phyloP scores from a whole-genome alignment of 2,113 vertebrate species.

The Cyanoramphus novaezelandiae region DNA sequence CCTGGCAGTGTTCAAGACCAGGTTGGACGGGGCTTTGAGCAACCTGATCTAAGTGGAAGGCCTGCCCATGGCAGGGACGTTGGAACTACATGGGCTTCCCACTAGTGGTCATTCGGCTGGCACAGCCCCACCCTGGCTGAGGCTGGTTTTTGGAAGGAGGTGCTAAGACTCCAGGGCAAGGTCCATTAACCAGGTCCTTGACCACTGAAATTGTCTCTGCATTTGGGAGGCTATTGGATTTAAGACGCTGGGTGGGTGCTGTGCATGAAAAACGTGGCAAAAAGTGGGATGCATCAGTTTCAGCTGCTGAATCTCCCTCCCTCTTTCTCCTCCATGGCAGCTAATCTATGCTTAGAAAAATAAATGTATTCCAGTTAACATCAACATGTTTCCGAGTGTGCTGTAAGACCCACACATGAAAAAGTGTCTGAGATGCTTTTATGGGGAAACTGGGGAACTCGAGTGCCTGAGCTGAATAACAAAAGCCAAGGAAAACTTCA shows the following conservation, averaged over 20 bases:
- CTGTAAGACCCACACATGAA: not conserved
- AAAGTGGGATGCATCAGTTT: rapidly evolving
- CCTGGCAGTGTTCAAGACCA: not conserved
- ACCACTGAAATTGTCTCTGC: not conserved
- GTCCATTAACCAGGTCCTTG: not conserved
- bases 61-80: not conserved
- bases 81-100: not conserved
- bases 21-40: rapidly evolving
- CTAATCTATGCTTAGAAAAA: not conserved
- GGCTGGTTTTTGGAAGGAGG: not conserved
- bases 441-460: not conserved
- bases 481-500: not conserved
- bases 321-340: not conserved
- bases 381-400: not conserved
- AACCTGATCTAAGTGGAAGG: rapidly evolving
- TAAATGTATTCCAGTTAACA: not conserved
- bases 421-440: not conserved
- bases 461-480: not conserved
- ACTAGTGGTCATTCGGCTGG: not conserved
- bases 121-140: not conserved
- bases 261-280: too few species aligned
- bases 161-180: not conserved
- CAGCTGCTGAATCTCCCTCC: not conserved
- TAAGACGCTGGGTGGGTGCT: not conserved
- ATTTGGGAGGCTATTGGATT: not conserved